Evolutionary conservation across 2,113 vertebrate genomes (phyloP).

Genomic region (Varanus salvator): DNA sequence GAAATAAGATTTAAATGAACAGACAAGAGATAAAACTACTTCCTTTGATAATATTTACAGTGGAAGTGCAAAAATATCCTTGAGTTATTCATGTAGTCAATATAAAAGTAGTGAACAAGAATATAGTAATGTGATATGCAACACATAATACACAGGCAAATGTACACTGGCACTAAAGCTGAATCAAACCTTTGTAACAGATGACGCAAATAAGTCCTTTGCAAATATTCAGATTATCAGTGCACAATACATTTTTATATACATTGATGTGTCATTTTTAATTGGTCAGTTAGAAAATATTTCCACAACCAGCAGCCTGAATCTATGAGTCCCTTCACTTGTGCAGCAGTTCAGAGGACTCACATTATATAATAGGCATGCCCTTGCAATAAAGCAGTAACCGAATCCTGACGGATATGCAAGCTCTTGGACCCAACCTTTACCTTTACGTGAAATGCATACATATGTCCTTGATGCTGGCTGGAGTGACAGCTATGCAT

Average conservation of each 20-base stretch:
- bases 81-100: background rate
- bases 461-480: background rate
- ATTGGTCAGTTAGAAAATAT: background rate
- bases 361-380: background rate
- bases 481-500: background rate
- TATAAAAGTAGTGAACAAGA: background rate
- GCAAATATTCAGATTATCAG: background rate
- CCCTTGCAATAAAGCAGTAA: background rate
- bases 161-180: background rate
- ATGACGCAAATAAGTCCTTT: background rate
- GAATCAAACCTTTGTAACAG: background rate
- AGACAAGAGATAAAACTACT: too few relatives aligned
- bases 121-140: background rate
- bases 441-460: background rate
- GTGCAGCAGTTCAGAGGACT: background rate
- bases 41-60: background rate
- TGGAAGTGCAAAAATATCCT: background rate
- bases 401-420: background rate
- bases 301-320: background rate
- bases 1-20: too few relatives aligned
- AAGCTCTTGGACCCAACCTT: background rate
- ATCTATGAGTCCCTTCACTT: background rate
- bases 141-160: background rate
- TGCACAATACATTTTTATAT: background rate
- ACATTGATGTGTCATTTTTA: conserved; percentile 2